Evolutionary conservation across 2,797 vertebrate species (phyloP), one percentile per base, ranked within the genome.

Genomic region (Amazonetta brasiliensis): DNA sequence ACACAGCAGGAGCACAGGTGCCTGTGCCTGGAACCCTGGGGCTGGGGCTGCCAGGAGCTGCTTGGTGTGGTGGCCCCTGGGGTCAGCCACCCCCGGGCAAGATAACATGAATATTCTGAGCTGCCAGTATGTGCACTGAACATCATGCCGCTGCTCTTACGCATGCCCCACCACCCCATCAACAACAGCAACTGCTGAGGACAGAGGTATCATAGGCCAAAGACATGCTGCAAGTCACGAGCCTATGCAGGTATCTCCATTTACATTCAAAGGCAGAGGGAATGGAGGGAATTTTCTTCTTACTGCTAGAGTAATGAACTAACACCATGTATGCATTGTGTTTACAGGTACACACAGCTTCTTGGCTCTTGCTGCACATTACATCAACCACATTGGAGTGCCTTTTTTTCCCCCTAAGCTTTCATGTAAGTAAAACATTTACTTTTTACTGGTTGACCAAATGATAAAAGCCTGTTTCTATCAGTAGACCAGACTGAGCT

Each of bases 391-490:
- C 85, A 73, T 95, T 87, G 73, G 91, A 84, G 50, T 72, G 62
- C 37, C 22, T 50, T 94, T 74, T 95, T 90, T 15, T 33, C n/a
- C 41, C 46, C 58, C 62, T 69, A 31, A 84, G 25, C 37, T 92
- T 89, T 90, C 80, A 60, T 69, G 81, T 71, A 11, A 81, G 71
- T 93, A 93, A 94, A 95, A 96, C 79, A 86, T 95, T 96, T 96
- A 90, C 79, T 85, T 95, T 95, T 97, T 95, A 92, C 92, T 93
- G 59, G 39, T 84, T 95, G 95, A 95, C 86, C 96, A 95, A 96
- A 90, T 87, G 66, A 87, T 88, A 87, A 93, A 91, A 92, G 55
- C 89, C 88, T 94, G 84, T 95, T 96, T 96, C 91, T 95, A 95
- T 89, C 91, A 96, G 72, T 66, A 85, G 91, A 76, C 66, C 96